Evolutionary conservation across 2,113 vertebrate species (phyloP), one percentile per base, ranked within the genome.

Genomic region (Axis porcinus): DNA sequence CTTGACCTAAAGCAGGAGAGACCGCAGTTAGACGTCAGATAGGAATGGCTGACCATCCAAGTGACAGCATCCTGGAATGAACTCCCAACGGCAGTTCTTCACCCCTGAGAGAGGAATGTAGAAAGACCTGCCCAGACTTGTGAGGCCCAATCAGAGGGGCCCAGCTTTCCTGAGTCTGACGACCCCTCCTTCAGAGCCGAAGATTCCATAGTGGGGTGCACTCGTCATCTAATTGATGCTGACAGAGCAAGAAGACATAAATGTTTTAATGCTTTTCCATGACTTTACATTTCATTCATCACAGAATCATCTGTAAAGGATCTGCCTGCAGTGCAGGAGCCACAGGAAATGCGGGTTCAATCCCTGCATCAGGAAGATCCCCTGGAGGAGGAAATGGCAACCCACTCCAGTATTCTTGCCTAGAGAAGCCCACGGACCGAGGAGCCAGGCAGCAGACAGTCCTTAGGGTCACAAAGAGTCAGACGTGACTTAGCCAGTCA

Each of bases 31-130:
- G 95, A 94, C 84, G 13, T 1, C 0, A 67, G 25, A 70, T 47
- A 89, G 95, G 60, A 36, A 47, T 12, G 25, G 30, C 54, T 40
- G n/a, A 2, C n/a, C 50, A 17, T 70, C 78, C 25, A 5, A 36
- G 17, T 7, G 79, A 45, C 40, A 50, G 52, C 76, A 16, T 15
- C 36, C 19, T 82, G 96, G 33, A 82, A 54, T 79, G 57, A 87
- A 95, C 40, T 93, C 70, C 33, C 21, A 1, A 62, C 54, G 40
- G 83, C 50, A 78, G 57, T 13, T 89, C 87, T 86, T 78, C 78
- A 82, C 30, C 89, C 86, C 92, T 8, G 54, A 95, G 96, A 83
- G 33, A 19, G 10, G 92, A 97, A 96, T 94, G 95, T 13, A 92
- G 88, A 89, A 83, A 96, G 91, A 91, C 95, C 87, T 79, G 79